Conservation (phyloP, 2,113 vertebrate genomes). For the Pygoscelis antarcticus region DNA sequence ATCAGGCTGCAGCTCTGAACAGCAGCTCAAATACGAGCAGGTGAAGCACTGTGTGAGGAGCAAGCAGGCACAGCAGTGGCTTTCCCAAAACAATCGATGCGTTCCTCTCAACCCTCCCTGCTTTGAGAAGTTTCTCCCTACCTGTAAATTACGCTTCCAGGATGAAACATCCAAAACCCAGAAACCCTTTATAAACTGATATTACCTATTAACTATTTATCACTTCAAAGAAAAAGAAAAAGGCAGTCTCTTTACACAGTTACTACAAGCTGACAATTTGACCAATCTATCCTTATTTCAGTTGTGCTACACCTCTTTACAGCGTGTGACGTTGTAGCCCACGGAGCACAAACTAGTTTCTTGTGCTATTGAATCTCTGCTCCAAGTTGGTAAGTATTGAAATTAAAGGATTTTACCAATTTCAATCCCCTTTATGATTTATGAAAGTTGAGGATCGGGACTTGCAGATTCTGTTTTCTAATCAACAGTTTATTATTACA, state of each 20-base stretch:
- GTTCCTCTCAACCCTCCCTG: neutral
- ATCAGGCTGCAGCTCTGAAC: neutral
- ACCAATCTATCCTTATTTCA: neutral
- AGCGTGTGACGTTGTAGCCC: rapidly evolving
- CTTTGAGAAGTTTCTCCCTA: neutral
- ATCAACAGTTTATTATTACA: neutral
- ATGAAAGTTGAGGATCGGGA: neutral
- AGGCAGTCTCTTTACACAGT: neutral
- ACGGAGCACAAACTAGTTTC: neutral
- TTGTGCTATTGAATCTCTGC: neutral
- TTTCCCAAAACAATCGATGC: neutral
- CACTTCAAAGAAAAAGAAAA: neutral
- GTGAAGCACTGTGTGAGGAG: rapidly evolving
- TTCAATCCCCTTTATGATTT: neutral
- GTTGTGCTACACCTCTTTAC: neutral
- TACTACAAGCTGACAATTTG: neutral
- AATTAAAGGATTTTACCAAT: neutral
- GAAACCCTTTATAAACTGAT: neutral
- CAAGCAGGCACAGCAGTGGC: neutral
- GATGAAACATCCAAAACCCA: neutral
- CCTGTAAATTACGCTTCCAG: neutral
- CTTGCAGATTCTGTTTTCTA: neutral
- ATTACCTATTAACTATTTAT: neutral
- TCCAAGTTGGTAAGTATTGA: rapidly evolving
- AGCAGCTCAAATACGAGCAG: neutral